Conservation (phyloP, 1,140 invertebrate species). For the Papilio xuthus region DNA sequence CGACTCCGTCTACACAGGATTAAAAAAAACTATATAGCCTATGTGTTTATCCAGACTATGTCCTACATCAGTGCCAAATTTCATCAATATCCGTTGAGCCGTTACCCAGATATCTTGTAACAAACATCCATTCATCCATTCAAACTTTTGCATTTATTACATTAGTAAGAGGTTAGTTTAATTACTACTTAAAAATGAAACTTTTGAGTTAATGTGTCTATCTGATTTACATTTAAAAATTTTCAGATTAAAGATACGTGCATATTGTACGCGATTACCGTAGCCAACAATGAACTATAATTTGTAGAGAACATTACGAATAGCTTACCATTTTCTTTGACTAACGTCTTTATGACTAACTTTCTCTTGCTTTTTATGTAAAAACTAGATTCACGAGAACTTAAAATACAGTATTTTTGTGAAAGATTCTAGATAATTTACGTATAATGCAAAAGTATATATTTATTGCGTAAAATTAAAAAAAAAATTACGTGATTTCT, state of each 20-base stretch:
- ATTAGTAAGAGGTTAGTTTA: too few relatives aligned
- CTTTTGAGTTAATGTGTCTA: not conserved
- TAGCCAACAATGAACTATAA: slow-evolving; percentile 4
- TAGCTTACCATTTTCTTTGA: not conserved
- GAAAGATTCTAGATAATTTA: not conserved
- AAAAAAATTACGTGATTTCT: not conserved
- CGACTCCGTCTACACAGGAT: too few relatives aligned
- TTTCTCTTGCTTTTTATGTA: not conserved
- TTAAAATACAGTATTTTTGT: not conserved
- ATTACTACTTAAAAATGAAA: not conserved
- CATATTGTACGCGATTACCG: not conserved
- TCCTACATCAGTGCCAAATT: too few relatives aligned
- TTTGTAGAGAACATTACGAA: slow-evolving; percentile 6
- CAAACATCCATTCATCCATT: too few relatives aligned
- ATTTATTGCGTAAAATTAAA: not conserved
- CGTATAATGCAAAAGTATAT: not conserved
- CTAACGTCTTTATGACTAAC: slow-evolving; percentile 3
- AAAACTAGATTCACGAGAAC: not conserved
- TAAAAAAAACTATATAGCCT: too few relatives aligned
- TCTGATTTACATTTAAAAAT: not conserved
- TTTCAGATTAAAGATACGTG: not conserved
- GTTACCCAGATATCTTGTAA: too few relatives aligned
- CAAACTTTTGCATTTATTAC: too few relatives aligned
- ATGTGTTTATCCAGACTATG: too few relatives aligned
- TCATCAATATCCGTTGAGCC: too few relatives aligned